Base-by-base conservation (phyloP, 2,888 invertebrate genomes). In the Gibbula magus region DNA sequence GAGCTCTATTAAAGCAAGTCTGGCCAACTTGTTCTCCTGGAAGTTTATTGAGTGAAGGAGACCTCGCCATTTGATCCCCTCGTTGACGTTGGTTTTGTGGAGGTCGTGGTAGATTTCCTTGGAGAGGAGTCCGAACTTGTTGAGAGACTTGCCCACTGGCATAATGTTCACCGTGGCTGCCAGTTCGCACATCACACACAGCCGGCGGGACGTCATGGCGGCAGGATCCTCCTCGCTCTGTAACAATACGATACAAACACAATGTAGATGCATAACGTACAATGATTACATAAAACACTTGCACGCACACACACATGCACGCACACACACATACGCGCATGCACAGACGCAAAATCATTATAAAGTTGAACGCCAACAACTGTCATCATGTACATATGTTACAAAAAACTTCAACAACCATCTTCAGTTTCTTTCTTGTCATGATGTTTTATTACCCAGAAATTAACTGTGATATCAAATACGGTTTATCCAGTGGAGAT, bases 261-360 rank as follows among this genome's bases (percentile, higher is more conserved):
- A 2, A 8, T n/a, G 29, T 56, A 25, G 56, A 20, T 20, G 18
- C 52, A 52, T 16, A 52, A 52, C 52, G 52, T 13, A 8, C 18
- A 16, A 52, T 52, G 52, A 52, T 16, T 13, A 52, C 18, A 52
- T 20, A 56, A 25, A 25, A 56, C 56, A 77, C 54, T n/a, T n/a
- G 61, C 56, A 32, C 66, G 29, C 51, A 67, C 67, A 67, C 67
- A 67, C 78, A 67, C 66, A 45, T 22, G 39, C 78, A 67, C 67
- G 51, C 45, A 67, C 67, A 78, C 78, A 67, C 78, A 67, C 67
- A 66, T 51, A 45, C 45, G 70, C 66, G 20, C 77, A 77, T 4
- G 3, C 45, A 61, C 39, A 66, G 32, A 77, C 67, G 45, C 61
- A 61, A 2, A 22, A 29, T 20, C 56, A 8, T 10, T 22, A n/a